A percentile compares a stretch with the other conserved stretches of the same genome.
phyloP scores from a whole-genome alignment of 2,888 invertebrate genomes.

The Leistus spinibarbis region DNA sequence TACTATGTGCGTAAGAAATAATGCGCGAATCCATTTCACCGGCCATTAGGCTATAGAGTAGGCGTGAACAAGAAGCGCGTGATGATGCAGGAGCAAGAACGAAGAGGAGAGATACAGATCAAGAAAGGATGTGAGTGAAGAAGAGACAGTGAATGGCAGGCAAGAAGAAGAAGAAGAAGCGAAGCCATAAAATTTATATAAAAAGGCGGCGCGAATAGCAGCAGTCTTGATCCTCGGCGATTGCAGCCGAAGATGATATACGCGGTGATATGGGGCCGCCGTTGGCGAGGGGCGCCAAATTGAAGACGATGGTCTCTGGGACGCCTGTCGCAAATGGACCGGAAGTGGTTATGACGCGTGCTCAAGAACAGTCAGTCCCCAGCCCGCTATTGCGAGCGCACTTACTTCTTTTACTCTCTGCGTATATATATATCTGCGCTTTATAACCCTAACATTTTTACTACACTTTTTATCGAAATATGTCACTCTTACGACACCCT shows the following conservation, averaged over 20 bases:
- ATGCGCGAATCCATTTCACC: slow-evolving; percentile 35
- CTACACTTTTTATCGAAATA: not conserved
- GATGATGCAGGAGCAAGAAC: not conserved
- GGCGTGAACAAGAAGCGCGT: slow-evolving; percentile 3
- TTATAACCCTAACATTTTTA: not conserved
- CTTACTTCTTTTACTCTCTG: not conserved
- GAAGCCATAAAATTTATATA: slow-evolving; percentile 9
- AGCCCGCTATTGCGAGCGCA: slow-evolving; percentile 9
- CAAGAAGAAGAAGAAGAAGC: not conserved
- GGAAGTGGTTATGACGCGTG: slow-evolving; percentile 50
- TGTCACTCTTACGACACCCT: not conserved
- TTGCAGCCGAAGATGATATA: slow-evolving; percentile 54
- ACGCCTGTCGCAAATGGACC: slow-evolving; percentile 50
- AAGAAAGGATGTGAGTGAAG: not conserved
- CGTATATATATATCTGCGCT: not conserved
- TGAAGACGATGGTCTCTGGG: slow-evolving; percentile 28
- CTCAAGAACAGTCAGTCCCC: slow-evolving; percentile 32
- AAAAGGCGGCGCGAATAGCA: slow-evolving; percentile 43
- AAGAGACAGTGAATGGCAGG: not conserved
- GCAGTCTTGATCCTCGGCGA: slow-evolving; percentile 48
- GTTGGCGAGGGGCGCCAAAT: slow-evolving; percentile 20
- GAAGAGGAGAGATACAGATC: not conserved
- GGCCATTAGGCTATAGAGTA: slow-evolving; percentile 27
- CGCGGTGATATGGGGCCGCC: slow-evolving; percentile 47
- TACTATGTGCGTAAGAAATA: slow-evolving; percentile 16